A percentile compares a stretch with the other conserved stretches of the same genome.
These are phyloP conservation scores for Muscina levida DNA, from an alignment of 2,888 invertebrate genomes.

Conservation along the genomic window DNA sequence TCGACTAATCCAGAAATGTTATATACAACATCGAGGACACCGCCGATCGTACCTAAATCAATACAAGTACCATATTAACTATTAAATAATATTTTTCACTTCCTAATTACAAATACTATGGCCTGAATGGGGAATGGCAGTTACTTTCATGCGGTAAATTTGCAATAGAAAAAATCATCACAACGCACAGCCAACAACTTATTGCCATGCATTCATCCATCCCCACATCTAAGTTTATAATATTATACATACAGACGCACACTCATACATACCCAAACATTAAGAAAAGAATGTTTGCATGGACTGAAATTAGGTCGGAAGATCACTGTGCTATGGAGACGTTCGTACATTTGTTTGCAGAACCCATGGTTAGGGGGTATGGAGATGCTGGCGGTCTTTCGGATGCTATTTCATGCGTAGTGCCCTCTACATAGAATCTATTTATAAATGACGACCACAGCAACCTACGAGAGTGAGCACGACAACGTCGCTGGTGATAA, in stretches of 20 bases:
- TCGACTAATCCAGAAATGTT: no score
- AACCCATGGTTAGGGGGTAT: neutral
- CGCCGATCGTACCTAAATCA: no score
- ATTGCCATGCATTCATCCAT: neutral
- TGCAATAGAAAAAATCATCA: no score
- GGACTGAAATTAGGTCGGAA: constrained; percentile 70
- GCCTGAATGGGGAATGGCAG: constrained; percentile 32
- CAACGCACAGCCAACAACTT: no score
- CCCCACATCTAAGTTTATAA: neutral
- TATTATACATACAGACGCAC: no score
- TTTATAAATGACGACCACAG: constrained; percentile 15
- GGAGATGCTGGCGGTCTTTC: neutral
- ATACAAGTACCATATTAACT: no score
- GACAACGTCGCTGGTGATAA: constrained; percentile 2
- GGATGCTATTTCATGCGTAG: constrained; percentile 62
- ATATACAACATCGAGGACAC: no score
- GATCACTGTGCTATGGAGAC: constrained; percentile 67
- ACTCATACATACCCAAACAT: constrained; percentile 14
- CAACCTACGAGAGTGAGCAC: neutral
- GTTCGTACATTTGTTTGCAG: constrained; percentile 31
- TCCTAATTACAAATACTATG: constrained; percentile 8
- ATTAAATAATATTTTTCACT: no score
- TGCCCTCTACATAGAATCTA: constrained; percentile 42
- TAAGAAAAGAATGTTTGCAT: constrained; percentile 37
- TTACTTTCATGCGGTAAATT: neutral